A percentile compares a stretch with the other conserved stretches of the same genome.
Conservation (phyloP, 2,888 invertebrate genomes). For the Eledone cirrhosa region DNA sequence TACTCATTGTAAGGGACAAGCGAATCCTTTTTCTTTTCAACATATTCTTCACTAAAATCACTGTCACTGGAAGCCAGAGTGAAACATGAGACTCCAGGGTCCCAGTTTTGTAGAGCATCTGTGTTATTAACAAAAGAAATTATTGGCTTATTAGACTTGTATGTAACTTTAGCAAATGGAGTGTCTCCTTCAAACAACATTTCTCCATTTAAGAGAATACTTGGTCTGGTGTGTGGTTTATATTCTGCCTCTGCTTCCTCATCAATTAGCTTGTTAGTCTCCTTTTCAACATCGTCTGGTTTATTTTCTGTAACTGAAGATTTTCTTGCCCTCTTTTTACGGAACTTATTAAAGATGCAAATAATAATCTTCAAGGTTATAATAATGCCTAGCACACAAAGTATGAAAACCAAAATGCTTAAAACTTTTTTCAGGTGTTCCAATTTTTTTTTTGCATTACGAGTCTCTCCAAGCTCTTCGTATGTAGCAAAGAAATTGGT, state of each 20-base stretch:
- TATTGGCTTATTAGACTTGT: background rate
- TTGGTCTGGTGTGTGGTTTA: background rate
- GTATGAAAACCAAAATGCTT: too few species aligned
- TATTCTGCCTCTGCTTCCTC: background rate
- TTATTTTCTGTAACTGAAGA: too few species aligned
- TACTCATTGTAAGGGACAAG: constrained; percentile 13
- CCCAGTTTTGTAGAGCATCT: background rate
- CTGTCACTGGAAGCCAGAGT: background rate
- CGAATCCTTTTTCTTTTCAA: background rate
- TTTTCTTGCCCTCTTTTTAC: too few species aligned
- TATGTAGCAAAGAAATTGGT: too few species aligned
- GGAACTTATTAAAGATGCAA: too few species aligned
- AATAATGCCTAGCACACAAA: too few species aligned
- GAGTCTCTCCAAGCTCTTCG: too few species aligned
- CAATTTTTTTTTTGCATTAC: too few species aligned
- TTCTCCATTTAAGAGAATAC: constrained; percentile 18
- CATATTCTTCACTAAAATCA: background rate
- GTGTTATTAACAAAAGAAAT: background rate
- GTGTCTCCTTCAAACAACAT: background rate
- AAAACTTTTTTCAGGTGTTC: too few species aligned
- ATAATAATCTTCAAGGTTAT: too few species aligned
- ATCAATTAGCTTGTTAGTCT: too few species aligned
- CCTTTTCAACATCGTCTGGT: too few species aligned
- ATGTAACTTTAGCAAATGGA: background rate
- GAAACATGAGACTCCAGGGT: constrained; percentile 18